phyloP scores from a whole-genome alignment of 2,113 vertebrate genomes.

The Dryoscopus gambensis region DNA sequence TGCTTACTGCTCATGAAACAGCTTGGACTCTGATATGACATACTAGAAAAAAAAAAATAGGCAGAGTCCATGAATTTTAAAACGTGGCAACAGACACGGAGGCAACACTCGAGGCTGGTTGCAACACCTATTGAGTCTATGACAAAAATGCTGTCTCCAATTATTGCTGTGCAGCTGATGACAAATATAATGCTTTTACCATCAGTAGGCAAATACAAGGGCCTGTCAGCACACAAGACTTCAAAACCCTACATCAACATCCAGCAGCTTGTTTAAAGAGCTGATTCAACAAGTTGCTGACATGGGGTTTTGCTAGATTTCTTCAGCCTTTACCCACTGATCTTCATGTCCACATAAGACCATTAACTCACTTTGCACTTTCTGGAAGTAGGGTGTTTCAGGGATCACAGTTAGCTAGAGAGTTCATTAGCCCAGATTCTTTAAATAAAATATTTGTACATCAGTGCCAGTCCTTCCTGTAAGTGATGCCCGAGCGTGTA shows the following conservation, averaged over 20 bases:
- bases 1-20: not conserved
- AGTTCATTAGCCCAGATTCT: not conserved
- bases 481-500: not conserved
- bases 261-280: not conserved
- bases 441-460: not conserved
- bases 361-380: not conserved
- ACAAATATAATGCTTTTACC: slow-evolving; percentile 10
- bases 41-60: not conserved
- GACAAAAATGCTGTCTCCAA: not conserved
- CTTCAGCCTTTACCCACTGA: not conserved
- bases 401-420: not conserved
- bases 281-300: not conserved
- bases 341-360: not conserved
- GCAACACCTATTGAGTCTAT: not conserved
- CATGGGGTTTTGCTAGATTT: not conserved
- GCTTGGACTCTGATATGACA: not conserved
- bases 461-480: not conserved
- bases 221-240: not conserved
- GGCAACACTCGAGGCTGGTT: not conserved
- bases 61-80: not conserved
- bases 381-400: not conserved
- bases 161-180: not conserved
- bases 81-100: not conserved
- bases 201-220: not conserved
- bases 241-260: not conserved